Base-by-base conservation (phyloP, 2,113 vertebrate species). In the Dicentrarchus labrax region DNA sequence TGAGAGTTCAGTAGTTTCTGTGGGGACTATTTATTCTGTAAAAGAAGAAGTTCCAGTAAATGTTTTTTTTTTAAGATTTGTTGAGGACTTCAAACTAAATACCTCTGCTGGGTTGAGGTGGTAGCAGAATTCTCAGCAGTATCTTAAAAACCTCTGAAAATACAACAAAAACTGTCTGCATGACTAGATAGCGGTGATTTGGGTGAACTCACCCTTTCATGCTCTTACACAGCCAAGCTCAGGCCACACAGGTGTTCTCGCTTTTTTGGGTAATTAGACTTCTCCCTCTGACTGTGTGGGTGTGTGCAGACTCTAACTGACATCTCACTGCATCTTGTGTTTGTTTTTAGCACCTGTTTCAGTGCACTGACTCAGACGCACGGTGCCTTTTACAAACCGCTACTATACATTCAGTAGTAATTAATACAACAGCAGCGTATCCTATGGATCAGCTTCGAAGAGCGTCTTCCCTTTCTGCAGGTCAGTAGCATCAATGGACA, bases 191-290 rank as follows among this genome's bases (percentile, higher is more conserved):
- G 47, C 21, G 6, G 8, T n/a, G 11, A 8, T 80, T 61, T 56
- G 9, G 22, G 43, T 56, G 57, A 73, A 78, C 24, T 13, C 43
- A 66, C 57, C 57, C 66, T 74, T 60, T 85, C 67, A 75, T 47
- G 45, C 45, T 47, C 71, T 62, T 57, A 50, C 80, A 56, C 22
- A 70, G 64, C 54, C 60, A 4, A 2, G 15, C 43, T 59, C 54
- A 50, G 13, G 79, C 81, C 82, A 67, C 65, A 39, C 66, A 82
- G 85, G 68, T 82, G 66, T 43, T 72, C 24, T 53, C 53, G 30
- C 38, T 76, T 66, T 66, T 84, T 77, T 8, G 45, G 21, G 78
- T 68, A 73, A 88, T 88, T 76, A 72, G 53, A 41, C 68, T 57
- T 38, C 51, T 62, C 21, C 50, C 24, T 22, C 9, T 22, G 38